Evolutionary conservation across 2,888 invertebrate species (phyloP), one percentile per base, ranked within the genome.

Genomic region (Branchipolynoe longqiensis): DNA sequence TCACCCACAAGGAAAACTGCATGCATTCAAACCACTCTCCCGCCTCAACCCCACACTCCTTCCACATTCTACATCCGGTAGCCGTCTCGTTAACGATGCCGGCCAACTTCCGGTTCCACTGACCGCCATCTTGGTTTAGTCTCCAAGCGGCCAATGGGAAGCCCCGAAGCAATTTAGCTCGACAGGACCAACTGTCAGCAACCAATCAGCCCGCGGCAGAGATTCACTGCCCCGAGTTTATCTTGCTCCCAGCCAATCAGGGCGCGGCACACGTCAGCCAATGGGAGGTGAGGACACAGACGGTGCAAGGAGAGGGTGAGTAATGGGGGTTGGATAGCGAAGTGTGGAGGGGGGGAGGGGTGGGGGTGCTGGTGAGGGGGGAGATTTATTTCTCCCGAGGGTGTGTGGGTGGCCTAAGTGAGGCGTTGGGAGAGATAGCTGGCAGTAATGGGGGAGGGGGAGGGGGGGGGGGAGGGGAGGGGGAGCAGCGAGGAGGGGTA

Each of bases 171-270:
- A 25, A 62, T 62, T 62, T 31, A 25, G 62, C 25, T 31, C 62
- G 25, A 62, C 62, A 62, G 62, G 62, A 31, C 62, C 3, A 14
- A 1, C 62, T 62, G 62, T 62, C 62, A 62, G 62, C 62, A 28
- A 62, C 62, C 62, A 62, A 62, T 62, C 62, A 62, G 25, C 25
- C 14, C 14, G 62, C 25, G 4, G 62, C 2, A 1, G 25, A 62
- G 62, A 62, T 62, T 62, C 28, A 62, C 62, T 62, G 62, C 62
- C 25, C 28, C 14, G 31, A 62, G 62, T 62, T 62, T 62, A 62
- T 62, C 62, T 62, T 62, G 28, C 25, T 62, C 31, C 6, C 62
- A 2, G 25, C 62, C 62, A 62, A 62, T 62, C 62, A 62, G 25
- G 31, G 14, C 31, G 31, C 12, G 62, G 31, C 3, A 62, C 62